A percentile compares a stretch with the other conserved stretches of the same genome.
phyloP scores from a whole-genome alignment of 2,113 vertebrate species.

The Gallinago jamesoni region DNA sequence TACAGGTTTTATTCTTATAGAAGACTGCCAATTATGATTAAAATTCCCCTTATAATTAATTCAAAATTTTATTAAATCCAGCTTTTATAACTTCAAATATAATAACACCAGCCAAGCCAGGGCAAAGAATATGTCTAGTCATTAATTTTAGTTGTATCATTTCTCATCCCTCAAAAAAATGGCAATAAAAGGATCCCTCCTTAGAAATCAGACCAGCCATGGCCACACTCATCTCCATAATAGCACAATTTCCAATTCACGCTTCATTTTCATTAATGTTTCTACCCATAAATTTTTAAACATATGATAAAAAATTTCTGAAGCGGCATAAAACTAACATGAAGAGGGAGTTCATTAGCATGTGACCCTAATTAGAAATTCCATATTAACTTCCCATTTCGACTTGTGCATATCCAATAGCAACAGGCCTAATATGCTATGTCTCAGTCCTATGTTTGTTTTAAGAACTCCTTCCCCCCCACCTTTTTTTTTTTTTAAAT shows the following conservation, averaged over 20 bases:
- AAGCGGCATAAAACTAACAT: conserved; percentile 88
- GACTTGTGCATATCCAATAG: conserved; percentile 69
- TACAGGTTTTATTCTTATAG: conserved; percentile 50
- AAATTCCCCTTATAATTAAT: conserved; percentile 79
- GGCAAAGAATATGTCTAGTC: conserved; percentile 56
- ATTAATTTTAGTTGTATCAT: conserved; percentile 76
- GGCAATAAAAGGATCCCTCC: conserved; percentile 79
- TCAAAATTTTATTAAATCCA: conserved; percentile 80
- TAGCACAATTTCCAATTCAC: conserved; percentile 85
- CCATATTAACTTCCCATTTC: conserved; percentile 79
- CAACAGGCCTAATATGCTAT: conserved; percentile 30
- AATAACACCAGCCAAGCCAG: conserved; percentile 52
- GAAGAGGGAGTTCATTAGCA: conserved; percentile 83
- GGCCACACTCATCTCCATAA: conserved; percentile 81
- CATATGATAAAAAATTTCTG: conserved; percentile 90
- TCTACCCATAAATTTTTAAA: conserved; percentile 89
- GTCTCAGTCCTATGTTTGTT: neutral
- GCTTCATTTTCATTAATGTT: conserved; percentile 89
- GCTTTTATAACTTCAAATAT: conserved; percentile 77
- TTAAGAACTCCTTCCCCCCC: neutral
- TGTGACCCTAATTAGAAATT: conserved; percentile 88
- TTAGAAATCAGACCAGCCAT: conserved; percentile 76
- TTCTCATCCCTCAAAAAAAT: conserved; percentile 68
- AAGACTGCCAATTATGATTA: conserved; percentile 68
- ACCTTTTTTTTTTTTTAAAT: neutral